A percentile compares a stretch with the other conserved stretches of the same genome.
Conservation (phyloP, 37 sponge, comb jelly and placozoan species). For the Crambe crambe region DNA sequence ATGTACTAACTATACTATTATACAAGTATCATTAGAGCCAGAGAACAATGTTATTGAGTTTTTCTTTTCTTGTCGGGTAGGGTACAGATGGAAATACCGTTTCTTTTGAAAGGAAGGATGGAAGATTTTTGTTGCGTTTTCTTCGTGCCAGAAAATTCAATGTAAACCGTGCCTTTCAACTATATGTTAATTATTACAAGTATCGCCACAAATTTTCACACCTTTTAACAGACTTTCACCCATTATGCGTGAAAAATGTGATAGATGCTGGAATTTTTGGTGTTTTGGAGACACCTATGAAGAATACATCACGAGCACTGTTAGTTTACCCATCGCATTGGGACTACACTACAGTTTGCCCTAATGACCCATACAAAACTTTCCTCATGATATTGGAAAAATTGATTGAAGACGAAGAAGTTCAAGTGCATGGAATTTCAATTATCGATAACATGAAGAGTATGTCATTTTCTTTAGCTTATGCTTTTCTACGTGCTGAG, state of each 20-base stretch:
- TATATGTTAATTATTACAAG: constrained; percentile 59
- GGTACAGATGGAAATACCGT: neutral
- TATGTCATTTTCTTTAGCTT: constrained; percentile 12
- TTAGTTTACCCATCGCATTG: constrained; percentile 6
- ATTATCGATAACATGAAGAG: constrained; percentile 42
- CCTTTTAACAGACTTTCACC: constrained; percentile 25
- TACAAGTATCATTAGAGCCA: too few relatives aligned
- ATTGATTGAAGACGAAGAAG: constrained; percentile 62
- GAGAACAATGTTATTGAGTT: too few relatives aligned
- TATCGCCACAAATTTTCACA: constrained; percentile 28
- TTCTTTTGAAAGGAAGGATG: constrained; percentile 32
- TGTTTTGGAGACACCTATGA: constrained; percentile 12
- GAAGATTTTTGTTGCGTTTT: constrained; percentile 55
- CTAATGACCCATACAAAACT: constrained; percentile 3
- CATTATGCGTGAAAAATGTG: neutral
- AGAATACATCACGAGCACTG: constrained; percentile 13
- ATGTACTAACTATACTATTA: too few relatives aligned
- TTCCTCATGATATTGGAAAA: constrained; percentile 50
- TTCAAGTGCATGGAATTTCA: constrained; percentile 61
- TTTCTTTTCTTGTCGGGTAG: neutral
- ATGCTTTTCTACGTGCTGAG: constrained; percentile 16
- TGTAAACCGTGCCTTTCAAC: constrained; percentile 34
- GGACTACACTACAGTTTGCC: neutral
- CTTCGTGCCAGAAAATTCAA: constrained; percentile 66
- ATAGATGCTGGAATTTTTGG: constrained; percentile 21